phyloP scores from a whole-genome alignment of 2,888 invertebrate genomes.

The Diachrysia chrysitis region DNA sequence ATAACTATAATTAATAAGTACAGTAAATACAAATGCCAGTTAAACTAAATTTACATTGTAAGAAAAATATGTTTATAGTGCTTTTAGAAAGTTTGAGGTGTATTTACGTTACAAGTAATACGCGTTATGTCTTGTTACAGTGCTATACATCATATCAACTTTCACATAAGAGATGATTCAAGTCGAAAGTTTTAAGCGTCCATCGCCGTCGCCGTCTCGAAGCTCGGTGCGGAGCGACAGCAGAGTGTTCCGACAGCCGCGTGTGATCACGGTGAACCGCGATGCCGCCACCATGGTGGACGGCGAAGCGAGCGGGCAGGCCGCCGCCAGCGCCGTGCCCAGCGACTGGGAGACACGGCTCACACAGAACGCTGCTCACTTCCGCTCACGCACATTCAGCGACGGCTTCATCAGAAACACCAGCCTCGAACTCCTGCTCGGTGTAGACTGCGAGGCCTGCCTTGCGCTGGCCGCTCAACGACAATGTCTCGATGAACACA shows the following conservation, averaged over 20 bases:
- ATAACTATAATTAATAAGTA: neutral
- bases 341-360: constrained; percentile 75
- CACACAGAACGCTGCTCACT: constrained; percentile 76
- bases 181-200: constrained; percentile 82
- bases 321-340: constrained; percentile 55
- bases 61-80: neutral
- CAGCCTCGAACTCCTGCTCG: constrained; percentile 85
- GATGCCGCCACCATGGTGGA: constrained; percentile 88
- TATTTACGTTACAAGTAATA: too few relatives aligned
- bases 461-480: constrained; percentile 83
- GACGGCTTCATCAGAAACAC: constrained; percentile 87
- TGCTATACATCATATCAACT: constrained; percentile 29
- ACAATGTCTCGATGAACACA: constrained; percentile 80
- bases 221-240: constrained; percentile 85
- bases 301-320: constrained; percentile 69
- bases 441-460: constrained; percentile 87
- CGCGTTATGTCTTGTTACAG: constrained; percentile 41
- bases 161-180: constrained; percentile 77
- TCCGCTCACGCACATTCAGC: constrained; percentile 86
- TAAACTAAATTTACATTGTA: neutral
- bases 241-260: constrained; percentile 82
- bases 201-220: constrained; percentile 86
- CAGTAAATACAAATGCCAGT: neutral
- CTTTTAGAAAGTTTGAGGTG: too few relatives aligned
- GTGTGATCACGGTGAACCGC: constrained; percentile 86